These are phyloP conservation scores for Eonycteris spelaea DNA, from an alignment of 2,113 vertebrate species.

Conservation along the genomic window DNA sequence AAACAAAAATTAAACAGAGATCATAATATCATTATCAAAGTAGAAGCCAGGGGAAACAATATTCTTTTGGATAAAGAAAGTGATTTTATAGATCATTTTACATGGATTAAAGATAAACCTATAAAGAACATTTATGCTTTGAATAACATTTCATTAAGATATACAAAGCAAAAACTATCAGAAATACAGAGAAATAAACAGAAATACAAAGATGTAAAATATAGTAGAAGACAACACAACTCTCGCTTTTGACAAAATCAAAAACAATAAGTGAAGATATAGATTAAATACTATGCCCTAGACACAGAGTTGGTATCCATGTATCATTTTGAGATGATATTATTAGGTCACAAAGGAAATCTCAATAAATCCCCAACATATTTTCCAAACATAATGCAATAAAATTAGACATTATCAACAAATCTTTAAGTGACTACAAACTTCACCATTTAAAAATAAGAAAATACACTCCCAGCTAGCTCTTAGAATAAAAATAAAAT, in stretches of 20 bases:
- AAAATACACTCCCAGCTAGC: not conserved
- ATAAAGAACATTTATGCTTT: not conserved
- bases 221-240: not conserved
- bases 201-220: too few relatives aligned
- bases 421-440: not conserved
- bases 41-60: not conserved
- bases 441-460: not conserved
- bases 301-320: not conserved
- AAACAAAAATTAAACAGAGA: conserved; percentile 6
- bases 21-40: not conserved
- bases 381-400: conserved; percentile 41
- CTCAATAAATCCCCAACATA: not conserved
- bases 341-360: not conserved
- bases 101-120: not conserved
- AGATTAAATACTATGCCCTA: conserved; percentile 21
- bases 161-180: not conserved
- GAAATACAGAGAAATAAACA: not conserved
- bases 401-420: not conserved
- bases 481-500: conserved; percentile 26
- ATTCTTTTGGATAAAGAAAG: not conserved
- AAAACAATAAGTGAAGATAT: conserved; percentile 4
- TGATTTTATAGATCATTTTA: not conserved
- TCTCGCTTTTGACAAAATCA: conserved; percentile 23
- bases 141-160: not conserved
- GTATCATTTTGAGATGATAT: not conserved